phyloP scores from a whole-genome alignment of 2,113 vertebrate genomes.

The Dicaeum eximium region DNA sequence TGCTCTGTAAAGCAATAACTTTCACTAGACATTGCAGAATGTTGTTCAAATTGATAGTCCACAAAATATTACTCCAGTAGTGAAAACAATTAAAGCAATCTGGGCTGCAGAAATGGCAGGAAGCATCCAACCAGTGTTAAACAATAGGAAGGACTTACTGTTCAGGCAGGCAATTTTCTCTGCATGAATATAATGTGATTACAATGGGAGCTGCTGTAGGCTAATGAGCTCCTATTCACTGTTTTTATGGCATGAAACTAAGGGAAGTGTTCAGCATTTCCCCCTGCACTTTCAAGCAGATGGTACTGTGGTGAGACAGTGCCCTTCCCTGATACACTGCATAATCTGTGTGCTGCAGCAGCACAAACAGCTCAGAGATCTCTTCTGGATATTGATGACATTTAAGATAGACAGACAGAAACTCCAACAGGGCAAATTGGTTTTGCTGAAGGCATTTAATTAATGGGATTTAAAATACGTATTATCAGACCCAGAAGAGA shows the following conservation, averaged over 20 bases:
- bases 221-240: slow-evolving; percentile 41
- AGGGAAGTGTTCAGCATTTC: background rate
- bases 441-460: slow-evolving; percentile 26
- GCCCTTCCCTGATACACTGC: background rate
- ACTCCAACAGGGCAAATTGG: background rate
- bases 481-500: background rate
- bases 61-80: background rate
- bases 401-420: slow-evolving; percentile 35
- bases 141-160: background rate
- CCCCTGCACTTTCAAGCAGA: background rate
- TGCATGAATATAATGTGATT: slow-evolving; percentile 53
- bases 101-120: background rate
- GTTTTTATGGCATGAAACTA: slow-evolving; percentile 14
- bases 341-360: background rate
- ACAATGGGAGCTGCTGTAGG: slow-evolving; percentile 46
- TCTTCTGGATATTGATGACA: background rate
- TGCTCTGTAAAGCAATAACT: background rate
- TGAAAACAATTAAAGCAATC: background rate
- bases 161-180: slow-evolving; percentile 41
- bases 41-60: background rate
- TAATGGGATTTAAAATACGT: background rate
- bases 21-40: background rate
- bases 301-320: background rate
- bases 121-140: slow-evolving; percentile 27
- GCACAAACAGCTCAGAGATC: background rate